Evolutionary conservation across 2,888 invertebrate species (phyloP), one percentile per base, ranked within the genome.

Genomic region (Harpalus rufipes): DNA sequence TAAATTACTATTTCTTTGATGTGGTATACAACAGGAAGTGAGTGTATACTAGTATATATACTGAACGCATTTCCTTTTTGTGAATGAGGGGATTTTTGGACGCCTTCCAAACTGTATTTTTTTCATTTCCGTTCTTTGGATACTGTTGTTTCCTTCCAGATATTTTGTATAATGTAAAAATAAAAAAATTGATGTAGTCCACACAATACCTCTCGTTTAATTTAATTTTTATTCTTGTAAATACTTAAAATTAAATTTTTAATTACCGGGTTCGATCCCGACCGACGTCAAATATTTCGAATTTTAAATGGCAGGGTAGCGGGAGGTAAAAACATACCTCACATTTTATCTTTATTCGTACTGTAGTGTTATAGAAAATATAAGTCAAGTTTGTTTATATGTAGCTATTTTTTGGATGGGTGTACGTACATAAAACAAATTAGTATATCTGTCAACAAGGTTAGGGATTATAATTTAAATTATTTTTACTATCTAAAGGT

Each of bases 401-500:
- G 44, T 10, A 51, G 12, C 10, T 10, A 51, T 51, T 51, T 12
- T 51, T 51, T 51, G 44, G 44, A 51, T 51, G 44, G 44, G 44
- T 12, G 44, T 2, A 32, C 32, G 32, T 5, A 32, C 32, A 51
- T 12, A 51, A 51, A 51, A 51, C 44, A 51, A 51, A 12, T 51
- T 32, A 5, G 32, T 7, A 10, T 10, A 51, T 51, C 44, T 51
- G 8, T 51, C 44, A 10, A 32, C 32, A 32, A 32, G 32, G 32
- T 51, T 8, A 51, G 10, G 2, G 44, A 51, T 51, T 51, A 51
- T 12, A 51, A 51, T 51, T 51, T 12, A 4, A 51, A 51, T 51
- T 51, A 51, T 51, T 51, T 51, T 51, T 51, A 51, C 12, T 51
- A 51, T 51, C 44, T 51, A 51, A 51, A 51, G 44, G 44, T 51